These are phyloP conservation scores for Hippocampus kuda DNA, from an alignment of 2,797 vertebrate genomes.

Conservation along the genomic window DNA sequence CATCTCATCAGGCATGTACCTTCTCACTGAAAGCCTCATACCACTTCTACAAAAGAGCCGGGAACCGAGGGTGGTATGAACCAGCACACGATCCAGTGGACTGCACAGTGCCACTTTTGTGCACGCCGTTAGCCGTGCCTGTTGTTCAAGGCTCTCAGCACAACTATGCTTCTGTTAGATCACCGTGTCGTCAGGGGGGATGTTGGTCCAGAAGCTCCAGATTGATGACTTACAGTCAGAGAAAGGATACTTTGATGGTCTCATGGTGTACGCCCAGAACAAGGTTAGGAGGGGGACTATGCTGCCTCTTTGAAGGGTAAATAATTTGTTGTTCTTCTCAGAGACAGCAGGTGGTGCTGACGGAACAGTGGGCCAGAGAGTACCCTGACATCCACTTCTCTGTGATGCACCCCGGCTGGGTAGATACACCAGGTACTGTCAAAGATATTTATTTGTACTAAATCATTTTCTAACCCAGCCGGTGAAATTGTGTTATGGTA, in stretches of 20 bases:
- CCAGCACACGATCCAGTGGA: conserved; percentile 16
- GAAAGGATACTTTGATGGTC: conserved; percentile 52
- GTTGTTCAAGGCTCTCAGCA: conserved; percentile 35
- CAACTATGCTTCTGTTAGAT: conserved; percentile 57
- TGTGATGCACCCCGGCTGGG: conserved; percentile 66
- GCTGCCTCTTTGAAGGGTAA: neutral
- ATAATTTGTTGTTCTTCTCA: conserved; percentile 35
- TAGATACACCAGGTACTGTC: conserved; percentile 57
- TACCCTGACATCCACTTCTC: conserved; percentile 61
- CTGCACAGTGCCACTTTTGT: conserved; percentile 50
- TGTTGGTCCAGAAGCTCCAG: conserved; percentile 67
- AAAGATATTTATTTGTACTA: too few species aligned
- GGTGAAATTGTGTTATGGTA: too few species aligned
- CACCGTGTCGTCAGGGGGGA: conserved; percentile 69
- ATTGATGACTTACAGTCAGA: conserved; percentile 59
- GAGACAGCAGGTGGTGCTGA: conserved; percentile 72
- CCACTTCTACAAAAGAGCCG: conserved; percentile 66
- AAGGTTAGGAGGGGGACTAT: conserved; percentile 45
- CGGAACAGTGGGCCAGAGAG: conserved; percentile 58
- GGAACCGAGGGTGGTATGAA: conserved; percentile 67
- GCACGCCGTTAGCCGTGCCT: conserved; percentile 14
- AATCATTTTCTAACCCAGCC: too few species aligned
- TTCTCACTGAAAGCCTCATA: conserved; percentile 66
- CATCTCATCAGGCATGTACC: conserved; percentile 51
- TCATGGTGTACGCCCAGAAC: conserved; percentile 66